Evolutionary conservation across 2,113 vertebrate genomes (phyloP), one percentile per base, ranked within the genome.

Genomic region (Bambusicola thoracicus): DNA sequence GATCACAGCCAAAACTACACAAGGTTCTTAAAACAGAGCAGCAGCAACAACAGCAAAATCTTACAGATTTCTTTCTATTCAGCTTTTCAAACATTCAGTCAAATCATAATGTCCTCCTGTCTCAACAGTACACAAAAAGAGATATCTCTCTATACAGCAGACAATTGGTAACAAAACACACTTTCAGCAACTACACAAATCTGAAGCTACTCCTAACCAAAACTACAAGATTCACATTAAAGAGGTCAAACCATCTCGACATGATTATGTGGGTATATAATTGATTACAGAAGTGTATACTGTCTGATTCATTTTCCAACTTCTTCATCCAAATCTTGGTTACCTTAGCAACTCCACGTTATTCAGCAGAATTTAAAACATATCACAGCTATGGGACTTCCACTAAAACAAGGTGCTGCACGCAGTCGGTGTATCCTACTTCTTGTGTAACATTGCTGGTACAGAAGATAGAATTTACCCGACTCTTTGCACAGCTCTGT

Each of bases 401-500:
- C 14, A 55, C 66, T 55, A 30, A 73, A 67, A 78, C 27, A 38
- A 67, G 8, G 7, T 2, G 40, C 77, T 24, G 38, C 3, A 6
- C 8, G 30, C 6, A 2, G 48, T 8, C 21, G 19, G 56, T 17
- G 19, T 27, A 40, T 63, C 25, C 11, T 40, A 63, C 61, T 11
- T 40, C 40, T 40, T 17, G 25, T 24, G 16, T 27, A 63, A 63
- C 1, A 8, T 3, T 1, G 0, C 15, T 0, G 2, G 19, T 8
- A 36, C 6, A 20, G 14, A 25, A 30, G 25, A 29, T 49, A 43
- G 27, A 1, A 15, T 43, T 43, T 8, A 38, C 12, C 14, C 53
- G 38, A 43, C 10, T 25, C 53, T 49, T 51, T 44, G 36, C 12
- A 3, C 11, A 24, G 22, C 29, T 24, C 48, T 49, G 48, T 18